Conservation (phyloP, 2,797 vertebrate genomes). For the Epinephelus malabaricus region DNA sequence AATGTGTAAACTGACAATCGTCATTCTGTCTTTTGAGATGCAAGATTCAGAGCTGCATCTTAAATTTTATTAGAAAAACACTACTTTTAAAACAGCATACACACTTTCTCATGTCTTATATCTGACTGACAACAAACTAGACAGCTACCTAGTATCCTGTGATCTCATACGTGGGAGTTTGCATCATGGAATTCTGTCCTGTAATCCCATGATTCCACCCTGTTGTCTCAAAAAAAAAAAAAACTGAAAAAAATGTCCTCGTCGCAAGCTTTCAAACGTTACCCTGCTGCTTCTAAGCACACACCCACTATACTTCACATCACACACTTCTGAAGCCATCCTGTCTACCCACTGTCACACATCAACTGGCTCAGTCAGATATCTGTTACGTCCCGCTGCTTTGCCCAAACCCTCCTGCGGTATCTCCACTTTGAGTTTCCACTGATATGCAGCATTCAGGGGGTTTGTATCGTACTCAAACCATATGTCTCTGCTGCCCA, state of each 20-base stretch:
- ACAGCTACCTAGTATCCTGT: background rate
- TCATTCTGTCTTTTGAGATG: background rate
- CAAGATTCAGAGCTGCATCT: background rate
- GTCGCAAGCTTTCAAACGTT: slow-evolving; percentile 51
- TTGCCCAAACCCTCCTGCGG: slow-evolving; percentile 65
- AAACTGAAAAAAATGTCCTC: slow-evolving; percentile 12
- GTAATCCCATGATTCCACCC: background rate
- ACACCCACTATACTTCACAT: slow-evolving; percentile 61
- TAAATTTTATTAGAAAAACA: background rate
- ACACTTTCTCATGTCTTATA: background rate
- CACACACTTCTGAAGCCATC: slow-evolving; percentile 62
- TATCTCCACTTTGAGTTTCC: slow-evolving; percentile 66
- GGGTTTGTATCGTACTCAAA: slow-evolving; percentile 42
- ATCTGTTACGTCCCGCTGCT: slow-evolving; percentile 69
- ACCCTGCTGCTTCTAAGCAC: slow-evolving; percentile 52
- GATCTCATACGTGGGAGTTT: background rate
- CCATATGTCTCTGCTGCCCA: slow-evolving; percentile 58
- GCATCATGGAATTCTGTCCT: background rate
- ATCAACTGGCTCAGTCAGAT: slow-evolving; percentile 75
- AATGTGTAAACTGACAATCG: background rate
- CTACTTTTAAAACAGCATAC: background rate
- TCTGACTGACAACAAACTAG: background rate
- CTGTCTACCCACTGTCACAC: slow-evolving; percentile 73
- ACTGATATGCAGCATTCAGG: slow-evolving; percentile 57
- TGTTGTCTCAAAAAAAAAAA: background rate